phyloP scores from a whole-genome alignment of 2,113 vertebrate species.

The Lampris incognitus region DNA sequence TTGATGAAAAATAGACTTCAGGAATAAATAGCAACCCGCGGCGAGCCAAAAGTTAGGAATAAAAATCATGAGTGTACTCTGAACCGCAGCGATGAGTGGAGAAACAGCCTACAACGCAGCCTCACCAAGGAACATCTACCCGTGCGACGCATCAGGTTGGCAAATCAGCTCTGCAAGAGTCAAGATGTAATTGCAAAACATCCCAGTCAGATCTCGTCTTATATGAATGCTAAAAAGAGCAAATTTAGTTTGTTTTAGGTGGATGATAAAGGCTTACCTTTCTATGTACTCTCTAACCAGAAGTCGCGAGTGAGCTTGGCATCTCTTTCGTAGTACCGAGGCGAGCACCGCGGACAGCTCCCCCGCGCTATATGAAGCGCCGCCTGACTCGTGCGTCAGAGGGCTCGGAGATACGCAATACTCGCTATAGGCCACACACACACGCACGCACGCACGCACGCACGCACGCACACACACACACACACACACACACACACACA shows the following conservation, averaged over 20 bases:
- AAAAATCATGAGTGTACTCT: no score
- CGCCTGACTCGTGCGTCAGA: slow-evolving; percentile 82
- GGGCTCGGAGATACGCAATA: slow-evolving; percentile 55
- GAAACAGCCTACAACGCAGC: slow-evolving; percentile 21
- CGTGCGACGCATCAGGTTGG: slow-evolving; percentile 82
- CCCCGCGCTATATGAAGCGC: slow-evolving; percentile 69
- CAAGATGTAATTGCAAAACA: neutral
- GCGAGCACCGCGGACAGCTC: slow-evolving; percentile 86
- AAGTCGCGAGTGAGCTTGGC: slow-evolving; percentile 49
- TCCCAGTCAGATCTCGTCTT: no score
- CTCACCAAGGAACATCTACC: slow-evolving; percentile 28
- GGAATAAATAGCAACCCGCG: no score
- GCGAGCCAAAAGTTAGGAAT: no score
- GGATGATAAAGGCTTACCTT: slow-evolving; percentile 76
- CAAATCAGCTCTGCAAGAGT: slow-evolving; percentile 8
- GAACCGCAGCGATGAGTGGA: slow-evolving; percentile 46
- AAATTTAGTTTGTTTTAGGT: no score
- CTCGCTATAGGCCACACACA: neutral
- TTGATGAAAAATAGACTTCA: no score
- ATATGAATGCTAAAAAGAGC: no score
- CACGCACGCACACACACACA: slow-evolving; percentile 1
- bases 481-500: slow-evolving; percentile 1
- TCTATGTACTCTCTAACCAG: slow-evolving; percentile 53
- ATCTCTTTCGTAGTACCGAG: slow-evolving; percentile 57
- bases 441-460: slow-evolving; percentile 20